Conservation (phyloP, 2,797 vertebrate genomes). For the Cynopterus sphinx region DNA sequence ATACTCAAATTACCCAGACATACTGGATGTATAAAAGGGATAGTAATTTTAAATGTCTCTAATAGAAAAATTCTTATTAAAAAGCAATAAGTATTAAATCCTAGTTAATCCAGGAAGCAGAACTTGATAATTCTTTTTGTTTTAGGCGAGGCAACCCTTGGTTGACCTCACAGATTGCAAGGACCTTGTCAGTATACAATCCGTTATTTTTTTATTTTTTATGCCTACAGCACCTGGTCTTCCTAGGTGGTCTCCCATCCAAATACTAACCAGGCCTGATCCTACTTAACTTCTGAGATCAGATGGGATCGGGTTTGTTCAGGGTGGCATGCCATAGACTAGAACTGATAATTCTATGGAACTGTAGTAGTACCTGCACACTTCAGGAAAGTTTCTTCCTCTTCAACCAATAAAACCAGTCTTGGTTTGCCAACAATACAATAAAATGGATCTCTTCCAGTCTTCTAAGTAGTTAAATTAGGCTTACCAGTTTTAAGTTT, state of each 20-base stretch:
- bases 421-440: not conserved
- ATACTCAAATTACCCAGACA: not conserved
- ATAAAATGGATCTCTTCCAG: not conserved
- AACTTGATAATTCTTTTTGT: not conserved
- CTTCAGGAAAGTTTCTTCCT: not conserved
- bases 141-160: too few relatives aligned
- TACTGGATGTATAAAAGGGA: not conserved
- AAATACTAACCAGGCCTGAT: too few relatives aligned
- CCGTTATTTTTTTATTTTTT: too few relatives aligned
- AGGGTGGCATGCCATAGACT: too few relatives aligned
- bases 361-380: not conserved
- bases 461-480: not conserved
- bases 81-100: constrained; percentile 47
- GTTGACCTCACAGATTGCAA: too few relatives aligned
- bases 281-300: too few relatives aligned
- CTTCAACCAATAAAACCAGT: not conserved
- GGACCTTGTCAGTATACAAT: too few relatives aligned
- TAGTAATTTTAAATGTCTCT: constrained; percentile 32
- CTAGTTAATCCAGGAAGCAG: not conserved
- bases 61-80: constrained; percentile 3
- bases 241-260: too few relatives aligned
- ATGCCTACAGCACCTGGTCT: too few relatives aligned
- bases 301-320: too few relatives aligned
- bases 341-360: not conserved
- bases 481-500: not conserved